phyloP scores from a whole-genome alignment of 2,797 vertebrate species.

The Glyptemys insculpta region DNA sequence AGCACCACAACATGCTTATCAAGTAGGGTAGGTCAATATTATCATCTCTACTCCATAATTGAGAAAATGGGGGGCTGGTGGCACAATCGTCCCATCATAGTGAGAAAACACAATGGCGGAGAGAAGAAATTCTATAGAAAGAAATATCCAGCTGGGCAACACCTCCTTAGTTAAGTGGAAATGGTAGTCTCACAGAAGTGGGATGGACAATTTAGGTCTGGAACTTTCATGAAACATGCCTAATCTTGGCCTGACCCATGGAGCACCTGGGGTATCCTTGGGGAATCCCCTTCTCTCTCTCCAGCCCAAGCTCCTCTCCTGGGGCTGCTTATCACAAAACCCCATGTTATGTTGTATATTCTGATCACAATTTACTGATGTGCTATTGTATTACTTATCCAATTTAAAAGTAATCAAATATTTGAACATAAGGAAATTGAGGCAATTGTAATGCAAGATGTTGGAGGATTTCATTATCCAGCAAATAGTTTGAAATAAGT shows the following conservation, averaged over 20 bases:
- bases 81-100: neutral
- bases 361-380: neutral
- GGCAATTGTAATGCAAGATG: accelerated
- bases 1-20: neutral
- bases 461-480: accelerated
- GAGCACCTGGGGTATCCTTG: neutral
- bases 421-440: neutral
- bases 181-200: accelerated
- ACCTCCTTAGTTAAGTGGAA: neutral
- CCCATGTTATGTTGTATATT: neutral
- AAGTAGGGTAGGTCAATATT: neutral
- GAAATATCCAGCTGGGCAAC: neutral
- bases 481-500: neutral
- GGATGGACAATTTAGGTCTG: neutral
- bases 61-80: accelerated
- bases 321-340: accelerated
- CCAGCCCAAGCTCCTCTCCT: neutral
- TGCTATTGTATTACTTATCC: neutral
- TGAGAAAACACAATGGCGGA: neutral
- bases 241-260: neutral
- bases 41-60: neutral
- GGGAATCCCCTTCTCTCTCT: neutral
- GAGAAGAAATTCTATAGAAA: neutral
- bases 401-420: neutral
- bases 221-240: neutral